phyloP scores from a whole-genome alignment of 2,113 vertebrate species.

The Porphyrio hochstetteri region DNA sequence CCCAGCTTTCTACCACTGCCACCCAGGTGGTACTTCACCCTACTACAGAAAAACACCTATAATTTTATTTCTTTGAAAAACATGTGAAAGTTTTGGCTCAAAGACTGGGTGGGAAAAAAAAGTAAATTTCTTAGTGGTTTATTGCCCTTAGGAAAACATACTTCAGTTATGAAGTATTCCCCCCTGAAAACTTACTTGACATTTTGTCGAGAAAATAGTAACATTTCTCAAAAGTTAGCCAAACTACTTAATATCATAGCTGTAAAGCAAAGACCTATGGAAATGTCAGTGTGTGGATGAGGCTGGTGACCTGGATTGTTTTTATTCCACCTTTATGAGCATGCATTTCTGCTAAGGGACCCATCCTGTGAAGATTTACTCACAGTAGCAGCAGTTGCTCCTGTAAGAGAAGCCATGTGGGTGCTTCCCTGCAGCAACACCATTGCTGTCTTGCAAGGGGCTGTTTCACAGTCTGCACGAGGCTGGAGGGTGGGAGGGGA shows the following conservation, averaged over 20 bases:
- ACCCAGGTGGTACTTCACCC: constrained; percentile 57
- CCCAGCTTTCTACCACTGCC: constrained; percentile 53
- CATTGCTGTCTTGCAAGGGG: neutral
- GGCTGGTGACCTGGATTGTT: neutral
- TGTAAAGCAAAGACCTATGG: constrained; percentile 47
- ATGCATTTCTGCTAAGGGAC: neutral
- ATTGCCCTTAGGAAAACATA: constrained; percentile 71
- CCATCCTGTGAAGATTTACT: neutral
- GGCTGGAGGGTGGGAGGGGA: neutral
- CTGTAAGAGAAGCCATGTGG: neutral
- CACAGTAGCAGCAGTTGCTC: neutral
- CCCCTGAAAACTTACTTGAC: constrained; percentile 72
- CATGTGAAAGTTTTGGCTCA: constrained; percentile 66
- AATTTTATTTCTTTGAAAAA: constrained; percentile 69
- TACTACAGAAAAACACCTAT: constrained; percentile 63
- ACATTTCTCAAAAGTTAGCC: constrained; percentile 64
- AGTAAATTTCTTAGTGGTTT: constrained; percentile 62
- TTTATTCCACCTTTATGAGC: neutral
- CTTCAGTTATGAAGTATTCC: constrained; percentile 70
- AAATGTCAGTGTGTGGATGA: constrained; percentile 37
- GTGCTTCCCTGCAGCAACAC: neutral
- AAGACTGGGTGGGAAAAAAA: constrained; percentile 38
- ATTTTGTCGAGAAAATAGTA: constrained; percentile 70
- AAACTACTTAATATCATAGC: constrained; percentile 54
- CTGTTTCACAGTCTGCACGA: neutral